Evolutionary conservation across 2,113 vertebrate genomes (phyloP).

Genomic region (Xenopus laevis): DNA sequence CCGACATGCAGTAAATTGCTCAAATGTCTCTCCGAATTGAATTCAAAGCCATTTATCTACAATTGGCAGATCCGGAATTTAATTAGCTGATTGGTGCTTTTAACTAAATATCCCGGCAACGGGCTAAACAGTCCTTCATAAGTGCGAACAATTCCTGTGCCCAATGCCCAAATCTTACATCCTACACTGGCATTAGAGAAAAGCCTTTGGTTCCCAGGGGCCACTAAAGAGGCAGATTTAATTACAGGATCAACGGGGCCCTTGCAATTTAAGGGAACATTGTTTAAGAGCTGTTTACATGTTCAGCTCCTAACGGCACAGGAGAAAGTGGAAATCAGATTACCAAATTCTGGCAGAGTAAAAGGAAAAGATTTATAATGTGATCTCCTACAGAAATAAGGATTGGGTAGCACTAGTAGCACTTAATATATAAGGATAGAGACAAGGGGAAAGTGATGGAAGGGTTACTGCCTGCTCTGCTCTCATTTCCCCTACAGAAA

Average conservation of each 20-base stretch:
- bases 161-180: background rate
- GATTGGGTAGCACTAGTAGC: too few species aligned
- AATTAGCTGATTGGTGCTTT: slow-evolving; percentile 38
- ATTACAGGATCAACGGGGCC: slow-evolving; percentile 18
- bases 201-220: background rate
- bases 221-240: slow-evolving; percentile 18
- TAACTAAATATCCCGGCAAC: slow-evolving; percentile 38
- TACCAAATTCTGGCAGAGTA: too few species aligned
- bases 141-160: slow-evolving; percentile 23
- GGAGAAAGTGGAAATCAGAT: slow-evolving; percentile 40
- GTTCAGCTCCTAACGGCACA: slow-evolving; percentile 52
- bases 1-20: background rate
- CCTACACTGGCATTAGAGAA: slow-evolving; percentile 12
- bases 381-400: too few species aligned
- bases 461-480: too few species aligned
- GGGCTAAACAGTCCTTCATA: slow-evolving; percentile 31
- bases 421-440: background rate
- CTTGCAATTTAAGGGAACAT: slow-evolving; percentile 30
- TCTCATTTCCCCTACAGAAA: too few species aligned
- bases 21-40: slow-evolving; percentile 9
- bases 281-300: slow-evolving; percentile 43
- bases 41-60: slow-evolving; percentile 30
- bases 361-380: too few species aligned
- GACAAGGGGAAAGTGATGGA: too few species aligned
- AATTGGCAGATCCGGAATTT: slow-evolving; percentile 33